Evolutionary conservation across 2,888 invertebrate species (phyloP), one percentile per base, ranked within the genome.

Genomic region (Dilophus febrilis): DNA sequence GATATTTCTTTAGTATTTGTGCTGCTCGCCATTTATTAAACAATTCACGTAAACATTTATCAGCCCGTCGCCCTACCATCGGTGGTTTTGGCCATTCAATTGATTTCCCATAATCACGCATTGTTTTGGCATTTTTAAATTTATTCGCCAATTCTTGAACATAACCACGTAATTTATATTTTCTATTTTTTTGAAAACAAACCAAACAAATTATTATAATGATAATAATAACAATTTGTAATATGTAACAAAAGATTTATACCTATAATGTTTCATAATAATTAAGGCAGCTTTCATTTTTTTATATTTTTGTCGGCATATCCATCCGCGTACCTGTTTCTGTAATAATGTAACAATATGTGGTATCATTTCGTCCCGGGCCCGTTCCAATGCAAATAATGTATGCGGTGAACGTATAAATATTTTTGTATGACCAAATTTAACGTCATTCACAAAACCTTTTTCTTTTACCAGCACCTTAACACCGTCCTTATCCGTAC

Each of bases 381-480:
- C 75, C 57, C 75, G 77, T 61, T 98, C 97, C 51, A 98, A 63
- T 0, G 77, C 71, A 59, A 95, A 94, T 40, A 98, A 65, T 0
- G 94, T 95, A 50, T 75, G 77, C 0, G 97, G 95, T 12, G 87
- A 71, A 55, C 92, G 73, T 47, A 97, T 86, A 56, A 98, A 98
- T 39, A 97, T 73, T 65, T 98, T 97, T 1, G 92, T 94, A 52
- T 86, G 84, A 12, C 97, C 97, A 54, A 83, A 94, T 59, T 86
- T 86, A 16, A 92, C 91, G 55, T 97, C 95, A 28, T 77, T 65
- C 3, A 73, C 59, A 49, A 81, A 77, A 30, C 76, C 73, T 51
- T 81, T 72, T 49, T 90, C 86, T 37, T 83, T 71, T 48, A 95
- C 72, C 45, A 98, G 74, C 45, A 82, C 80, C 54, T 77, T 70